phyloP scores from a whole-genome alignment of 2,888 invertebrate genomes.

The Synergus umbraculus region DNA sequence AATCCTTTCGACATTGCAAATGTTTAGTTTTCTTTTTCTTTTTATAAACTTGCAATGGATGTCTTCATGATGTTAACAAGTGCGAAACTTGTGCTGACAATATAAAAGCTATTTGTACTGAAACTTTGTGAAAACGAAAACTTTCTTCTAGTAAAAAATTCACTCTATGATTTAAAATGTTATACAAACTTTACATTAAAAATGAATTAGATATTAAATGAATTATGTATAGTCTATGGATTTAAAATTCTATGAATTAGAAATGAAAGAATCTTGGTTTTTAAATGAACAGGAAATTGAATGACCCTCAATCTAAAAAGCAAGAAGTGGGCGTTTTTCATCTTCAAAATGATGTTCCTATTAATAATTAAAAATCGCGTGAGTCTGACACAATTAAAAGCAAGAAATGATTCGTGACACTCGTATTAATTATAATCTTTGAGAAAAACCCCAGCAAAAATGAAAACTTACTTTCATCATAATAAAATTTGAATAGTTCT shows the following conservation, averaged over 20 bases:
- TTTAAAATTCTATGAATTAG: not conserved
- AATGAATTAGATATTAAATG: conserved; percentile 2
- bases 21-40: conserved; percentile 52
- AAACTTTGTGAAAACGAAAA: conserved; percentile 64
- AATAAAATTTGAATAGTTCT: not conserved
- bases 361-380: not conserved
- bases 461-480: not conserved
- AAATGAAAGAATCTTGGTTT: not conserved
- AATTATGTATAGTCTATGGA: not conserved
- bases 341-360: conserved; percentile 33
- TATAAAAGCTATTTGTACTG: conserved; percentile 67
- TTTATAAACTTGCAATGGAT: conserved; percentile 71
- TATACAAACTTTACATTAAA: not conserved
- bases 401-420: not conserved
- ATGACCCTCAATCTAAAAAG: not conserved
- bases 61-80: conserved; percentile 72
- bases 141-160: conserved; percentile 53
- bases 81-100: conserved; percentile 76
- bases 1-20: conserved; percentile 51
- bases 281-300: not conserved
- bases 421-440: not conserved
- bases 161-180: conserved; percentile 6
- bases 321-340: conserved; percentile 17
- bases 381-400: conserved; percentile 11
- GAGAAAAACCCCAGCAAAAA: conserved; percentile 23